Evolutionary conservation across 1,140 invertebrate species (phyloP), one percentile per base, ranked within the genome.

Genomic region (Drosophila tristis): DNA sequence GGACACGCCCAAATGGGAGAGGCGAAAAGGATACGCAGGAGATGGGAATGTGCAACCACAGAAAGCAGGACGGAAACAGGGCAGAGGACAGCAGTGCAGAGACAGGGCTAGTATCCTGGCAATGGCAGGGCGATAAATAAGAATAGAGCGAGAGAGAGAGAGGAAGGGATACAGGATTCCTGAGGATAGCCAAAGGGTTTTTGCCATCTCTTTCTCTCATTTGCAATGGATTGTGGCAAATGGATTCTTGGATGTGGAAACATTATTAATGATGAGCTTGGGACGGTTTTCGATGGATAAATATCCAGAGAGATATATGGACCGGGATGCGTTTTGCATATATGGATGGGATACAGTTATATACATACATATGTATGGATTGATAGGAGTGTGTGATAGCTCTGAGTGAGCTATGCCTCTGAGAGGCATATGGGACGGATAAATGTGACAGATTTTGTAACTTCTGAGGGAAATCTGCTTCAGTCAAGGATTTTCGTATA

Each of bases 1-100:
- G 55, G 72, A 74, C 61, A 75, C 72, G 58, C 72, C 72, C 72
- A 71, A 70, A 58, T 63, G 61, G 35, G 8, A 45, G 55, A 57
- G 56, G 20, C 20, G 20, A 20, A 43, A 57, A 67, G 51, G 44
- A 56, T 39, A 25, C 60, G 16, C 44, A 42, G 51, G 45, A 70
- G 25, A 26, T 70, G 66, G 5, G 35, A 39, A 5, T 39, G 35
- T 39, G 35, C 35, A 39, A 39, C 35, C 35, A 13, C 35, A 39
- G 35, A 11, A 11, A 39, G 4, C 26, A 29, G 35, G 11, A 39
- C 35, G 13, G 35, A 42, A 25, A 57, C 58, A 11, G 31, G 31
- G 8, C 31, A 35, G 3, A 9, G 2, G 16, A 42, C 15, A 70
- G 45, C 47, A 39, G 44, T 16, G 23, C 59, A 66, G 43, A 73